Percentiles rank a stretch among this genome's conserved stretches.
These are phyloP conservation scores for Triops cancriformis DNA, from an alignment of 1,140 invertebrate species.

Conservation along the genomic window DNA sequence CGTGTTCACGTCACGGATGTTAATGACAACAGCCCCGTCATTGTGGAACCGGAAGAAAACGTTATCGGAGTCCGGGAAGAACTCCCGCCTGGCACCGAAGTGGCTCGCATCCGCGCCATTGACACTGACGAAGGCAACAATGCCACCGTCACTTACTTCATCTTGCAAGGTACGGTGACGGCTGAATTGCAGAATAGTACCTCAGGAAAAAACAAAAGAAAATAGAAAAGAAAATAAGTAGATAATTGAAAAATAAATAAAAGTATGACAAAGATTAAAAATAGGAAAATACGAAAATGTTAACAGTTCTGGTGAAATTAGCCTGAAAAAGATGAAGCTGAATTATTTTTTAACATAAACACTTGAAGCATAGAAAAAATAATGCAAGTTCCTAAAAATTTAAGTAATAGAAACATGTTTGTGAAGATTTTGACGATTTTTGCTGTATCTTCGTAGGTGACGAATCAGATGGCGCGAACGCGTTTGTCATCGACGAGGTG, in stretches of 20 bases:
- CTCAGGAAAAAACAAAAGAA: too few species aligned
- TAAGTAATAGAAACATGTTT: neutral
- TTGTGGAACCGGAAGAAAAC: slow-evolving; percentile 77
- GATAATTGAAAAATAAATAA: too few species aligned
- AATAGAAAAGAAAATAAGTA: too few species aligned
- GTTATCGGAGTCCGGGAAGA: slow-evolving; percentile 79
- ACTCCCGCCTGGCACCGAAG: slow-evolving; percentile 73
- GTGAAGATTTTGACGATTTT: neutral
- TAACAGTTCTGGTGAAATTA: too few species aligned
- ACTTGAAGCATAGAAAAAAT: neutral
- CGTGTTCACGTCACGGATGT: slow-evolving; percentile 68
- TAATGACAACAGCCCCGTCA: slow-evolving; percentile 83
- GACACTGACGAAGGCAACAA: slow-evolving; percentile 82
- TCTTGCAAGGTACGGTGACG: slow-evolving; percentile 56
- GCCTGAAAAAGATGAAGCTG: too few species aligned
- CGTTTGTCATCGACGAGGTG: slow-evolving; percentile 75
- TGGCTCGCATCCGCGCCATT: slow-evolving; percentile 70
- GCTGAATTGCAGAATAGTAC: neutral
- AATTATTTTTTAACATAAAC: too few species aligned
- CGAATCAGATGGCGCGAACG: slow-evolving; percentile 69
- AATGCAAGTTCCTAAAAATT: neutral
- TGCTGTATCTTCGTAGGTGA: slow-evolving; percentile 36
- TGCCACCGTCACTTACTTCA: slow-evolving; percentile 75
- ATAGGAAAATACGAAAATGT: too few species aligned
- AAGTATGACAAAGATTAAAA: too few species aligned